Conservation (phyloP, 2,888 invertebrate species). For the Conops quadrifasciatus region DNA sequence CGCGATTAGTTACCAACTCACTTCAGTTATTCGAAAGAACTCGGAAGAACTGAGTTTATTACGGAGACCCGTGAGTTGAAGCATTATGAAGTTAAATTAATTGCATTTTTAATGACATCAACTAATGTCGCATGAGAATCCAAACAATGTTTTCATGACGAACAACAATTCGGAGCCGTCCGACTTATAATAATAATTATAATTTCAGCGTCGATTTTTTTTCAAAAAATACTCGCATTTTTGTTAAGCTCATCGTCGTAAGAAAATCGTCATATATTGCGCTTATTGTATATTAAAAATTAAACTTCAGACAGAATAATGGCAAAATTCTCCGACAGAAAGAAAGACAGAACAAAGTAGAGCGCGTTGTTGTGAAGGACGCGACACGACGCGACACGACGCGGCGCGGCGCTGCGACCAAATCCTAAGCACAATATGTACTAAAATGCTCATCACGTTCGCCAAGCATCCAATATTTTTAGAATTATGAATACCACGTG, state of each 20-base stretch:
- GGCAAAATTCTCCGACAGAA: too few species aligned
- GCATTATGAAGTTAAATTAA: constrained; percentile 28
- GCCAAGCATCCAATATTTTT: constrained; percentile 55
- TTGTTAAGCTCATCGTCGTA: too few species aligned
- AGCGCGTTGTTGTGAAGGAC: not conserved
- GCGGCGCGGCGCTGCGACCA: too few species aligned
- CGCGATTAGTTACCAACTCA: constrained; percentile 17
- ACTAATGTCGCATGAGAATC: not conserved
- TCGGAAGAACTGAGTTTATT: too few species aligned
- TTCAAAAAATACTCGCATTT: too few species aligned
- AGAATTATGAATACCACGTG: constrained; percentile 64
- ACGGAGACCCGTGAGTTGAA: not conserved
- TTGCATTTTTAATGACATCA: constrained; percentile 19
- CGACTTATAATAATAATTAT: not conserved
- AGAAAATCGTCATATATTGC: too few species aligned
- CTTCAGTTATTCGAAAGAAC: not conserved
- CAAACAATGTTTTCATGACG: constrained; percentile 40
- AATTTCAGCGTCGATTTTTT: not conserved
- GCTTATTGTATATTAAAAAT: too few species aligned
- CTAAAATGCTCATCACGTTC: constrained; percentile 55
- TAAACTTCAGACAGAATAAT: too few species aligned
- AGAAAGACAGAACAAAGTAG: too few species aligned
- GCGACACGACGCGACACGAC: too few species aligned
- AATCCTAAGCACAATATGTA: too few species aligned
- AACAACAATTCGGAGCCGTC: too few species aligned